Base-by-base conservation (phyloP, 2,888 invertebrate species). In the Xylota sylvarum region DNA sequence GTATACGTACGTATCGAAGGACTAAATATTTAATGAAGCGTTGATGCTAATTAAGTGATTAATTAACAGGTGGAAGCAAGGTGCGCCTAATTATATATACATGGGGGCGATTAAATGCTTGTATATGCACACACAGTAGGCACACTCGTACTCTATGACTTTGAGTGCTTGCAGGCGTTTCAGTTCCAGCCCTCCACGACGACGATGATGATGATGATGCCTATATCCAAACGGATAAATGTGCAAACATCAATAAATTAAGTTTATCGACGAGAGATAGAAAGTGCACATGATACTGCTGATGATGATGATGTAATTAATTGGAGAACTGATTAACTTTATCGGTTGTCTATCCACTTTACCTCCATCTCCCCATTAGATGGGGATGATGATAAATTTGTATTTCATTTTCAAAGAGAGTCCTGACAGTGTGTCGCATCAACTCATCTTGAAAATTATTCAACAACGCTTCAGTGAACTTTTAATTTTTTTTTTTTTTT, bases 1-100 rank as follows among this genome's bases (percentile, higher is more conserved):
- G 48, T 14, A 5, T 3, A 23, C 23, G 9, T 3, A 23, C 23
- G 5, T 10, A 73, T 17, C 19, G 64, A 52, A 32, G 48, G 73
- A 90, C 91, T 91, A 90, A 92, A 92, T 92, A 92, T 92, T 92
- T 91, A 92, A 92, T 92, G 91, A 92, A 91, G 91, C 92, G 90
- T 91, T 90, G 91, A 91, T 91, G 92, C 91, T 92, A 92, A 92
- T 92, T 92, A 92, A 91, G 91, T 91, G 92, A 91, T 92, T 92
- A 92, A 92, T 92, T 92, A 92, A 81, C 81, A 81, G 81, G 81
- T 76, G 62, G 30, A 69, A 46, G 88, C 74, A 85, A 88, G 85
- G 87, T 83, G 82, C 77, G 78, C 88, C 84, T 88, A 88, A 88
- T 88, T 88, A 88, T 69, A 80, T 88, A 88, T 88, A 88, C 84